A percentile compares a stretch with the other conserved stretches of the same genome.
These are phyloP conservation scores for Rhamnusium bicolor DNA, from an alignment of 2,888 invertebrate genomes.

Conservation along the genomic window DNA sequence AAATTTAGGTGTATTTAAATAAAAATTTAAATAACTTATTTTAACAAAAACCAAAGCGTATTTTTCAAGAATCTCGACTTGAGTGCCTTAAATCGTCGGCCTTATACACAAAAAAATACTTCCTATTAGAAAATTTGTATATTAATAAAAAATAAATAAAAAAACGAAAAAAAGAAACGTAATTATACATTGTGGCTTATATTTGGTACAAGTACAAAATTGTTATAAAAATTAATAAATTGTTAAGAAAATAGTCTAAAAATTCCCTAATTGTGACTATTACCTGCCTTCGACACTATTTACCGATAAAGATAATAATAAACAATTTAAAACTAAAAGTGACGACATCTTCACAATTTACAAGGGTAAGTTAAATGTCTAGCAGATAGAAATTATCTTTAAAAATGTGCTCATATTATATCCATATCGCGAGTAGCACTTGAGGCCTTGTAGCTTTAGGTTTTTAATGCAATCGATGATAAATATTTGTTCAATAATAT, in stretches of 20 bases:
- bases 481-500: no score
- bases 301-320: slow-evolving; percentile 44
- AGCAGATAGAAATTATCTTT: neutral
- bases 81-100: slow-evolving; percentile 72
- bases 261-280: slow-evolving; percentile 59
- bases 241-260: slow-evolving; percentile 53
- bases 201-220: slow-evolving; percentile 65
- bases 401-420: slow-evolving; percentile 9
- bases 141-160: slow-evolving; percentile 65
- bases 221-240: slow-evolving; percentile 56
- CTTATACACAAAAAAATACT: slow-evolving; percentile 64
- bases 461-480: no score
- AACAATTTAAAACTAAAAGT: slow-evolving; percentile 31
- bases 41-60: slow-evolving; percentile 62
- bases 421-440: no score
- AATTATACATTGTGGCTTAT: slow-evolving; percentile 62
- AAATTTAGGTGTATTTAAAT: slow-evolving; percentile 61
- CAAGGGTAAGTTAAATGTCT: slow-evolving; percentile 42
- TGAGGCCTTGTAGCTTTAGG: no score
- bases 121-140: slow-evolving; percentile 69
- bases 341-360: slow-evolving; percentile 37
- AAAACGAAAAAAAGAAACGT: slow-evolving; percentile 53
- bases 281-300: slow-evolving; percentile 48
- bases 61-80: slow-evolving; percentile 69
- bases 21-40: slow-evolving; percentile 54